Evolutionary conservation across 1,140 invertebrate genomes (phyloP).

Genomic region (Cherax quadricarinatus): DNA sequence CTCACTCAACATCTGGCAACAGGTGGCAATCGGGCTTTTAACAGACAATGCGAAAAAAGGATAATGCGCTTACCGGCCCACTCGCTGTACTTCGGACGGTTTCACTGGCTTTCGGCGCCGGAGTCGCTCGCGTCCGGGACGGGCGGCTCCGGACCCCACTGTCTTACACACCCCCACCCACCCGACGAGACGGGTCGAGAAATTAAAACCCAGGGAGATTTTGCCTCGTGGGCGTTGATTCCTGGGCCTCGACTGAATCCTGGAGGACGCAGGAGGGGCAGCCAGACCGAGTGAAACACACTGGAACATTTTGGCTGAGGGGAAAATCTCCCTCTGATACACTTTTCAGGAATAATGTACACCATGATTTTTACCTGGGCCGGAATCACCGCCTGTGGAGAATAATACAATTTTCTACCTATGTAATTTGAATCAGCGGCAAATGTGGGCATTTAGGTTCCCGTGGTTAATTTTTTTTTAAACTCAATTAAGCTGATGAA

Average conservation of each 20-base stretch:
- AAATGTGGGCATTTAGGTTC: constrained; percentile 60
- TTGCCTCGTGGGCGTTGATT: too few species aligned
- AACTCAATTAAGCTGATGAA: constrained; percentile 64
- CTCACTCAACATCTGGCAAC: constrained; percentile 64
- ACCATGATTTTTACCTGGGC: constrained; percentile 64
- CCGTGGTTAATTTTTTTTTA: constrained; percentile 62
- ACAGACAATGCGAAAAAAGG: constrained; percentile 70
- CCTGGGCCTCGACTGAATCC: too few species aligned
- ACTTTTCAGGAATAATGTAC: constrained; percentile 63
- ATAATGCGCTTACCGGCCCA: constrained; percentile 57
- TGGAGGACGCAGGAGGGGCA: background rate
- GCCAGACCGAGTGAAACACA: constrained; percentile 17
- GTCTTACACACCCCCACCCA: too few species aligned
- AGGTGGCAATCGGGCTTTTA: constrained; percentile 70
- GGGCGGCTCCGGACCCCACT: too few species aligned
- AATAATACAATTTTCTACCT: constrained; percentile 70
- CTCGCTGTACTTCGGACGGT: constrained; percentile 13
- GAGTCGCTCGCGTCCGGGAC: background rate
- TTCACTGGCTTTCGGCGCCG: constrained; percentile 26
- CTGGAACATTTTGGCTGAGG: constrained; percentile 45
- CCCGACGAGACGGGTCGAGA: background rate
- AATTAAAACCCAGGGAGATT: too few species aligned
- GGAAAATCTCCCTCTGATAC: constrained; percentile 68
- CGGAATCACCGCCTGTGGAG: constrained; percentile 45
- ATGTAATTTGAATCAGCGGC: constrained; percentile 69